Evolutionary conservation across 2,113 vertebrate genomes (phyloP), one percentile per base, ranked within the genome.

Genomic region (Hymenochirus boettgeri): DNA sequence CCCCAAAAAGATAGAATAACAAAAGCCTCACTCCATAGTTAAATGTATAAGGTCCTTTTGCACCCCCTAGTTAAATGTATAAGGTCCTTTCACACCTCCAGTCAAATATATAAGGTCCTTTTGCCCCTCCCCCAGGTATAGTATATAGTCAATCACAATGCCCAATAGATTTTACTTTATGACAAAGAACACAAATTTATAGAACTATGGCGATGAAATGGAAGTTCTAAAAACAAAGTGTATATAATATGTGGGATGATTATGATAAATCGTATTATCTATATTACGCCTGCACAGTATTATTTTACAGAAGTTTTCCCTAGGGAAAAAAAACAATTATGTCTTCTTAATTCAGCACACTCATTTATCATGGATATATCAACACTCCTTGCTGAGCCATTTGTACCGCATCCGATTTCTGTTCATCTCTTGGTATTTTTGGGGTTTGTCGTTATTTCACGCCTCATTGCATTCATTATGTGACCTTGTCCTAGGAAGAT

Each of bases 401-500:
- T n/a, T 13, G 71, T 74, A 19, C 3, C 46, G 1, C 19, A 0
- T 33, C 29, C 3, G 70, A 27, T 37, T 35, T 23, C 5, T 65
- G 10, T n/a, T 71, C 55, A 5, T 29, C 26, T 74, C n/a, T 4
- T 45, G 65, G 47, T 48, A 70, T 60, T 75, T 58, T 70, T 62
- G 69, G 47, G 24, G 1, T 53, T 77, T 75, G 57, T 50, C 55
- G 1, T 57, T 0, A 39, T 71, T 80, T 76, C 73, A 37, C 27
- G 18, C 53, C 72, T 56, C 21, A 21, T 59, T 70, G 10, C 18
- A 69, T 17, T 60, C 74, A 73, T 65, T 76, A 58, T 2, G 59
- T n/a, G 15, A 66, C 60, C 64, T 73, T 64, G 56, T 74, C 64
- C 57, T 52, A 23, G 51, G 37, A 69, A 76, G 72, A 74, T 74